A percentile compares a stretch with the other conserved stretches of the same genome.
These are phyloP conservation scores for Microctenopoma stevenorrisi DNA, from an alignment of 2,797 vertebrate genomes.

Conservation along the genomic window DNA sequence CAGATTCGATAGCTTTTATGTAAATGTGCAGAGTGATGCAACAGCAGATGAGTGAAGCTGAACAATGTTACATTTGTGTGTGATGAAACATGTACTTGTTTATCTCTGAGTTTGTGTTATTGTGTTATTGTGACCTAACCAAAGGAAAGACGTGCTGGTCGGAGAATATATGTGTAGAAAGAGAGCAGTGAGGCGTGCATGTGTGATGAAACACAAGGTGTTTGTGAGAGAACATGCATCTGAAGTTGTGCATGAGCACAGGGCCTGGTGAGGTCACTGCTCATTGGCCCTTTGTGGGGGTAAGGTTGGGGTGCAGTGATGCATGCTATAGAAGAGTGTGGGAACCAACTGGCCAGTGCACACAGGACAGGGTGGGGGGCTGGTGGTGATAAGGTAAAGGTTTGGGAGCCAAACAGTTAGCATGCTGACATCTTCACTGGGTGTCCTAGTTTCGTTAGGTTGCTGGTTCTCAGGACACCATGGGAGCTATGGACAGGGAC, in stretches of 20 bases:
- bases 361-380: conserved; percentile 57
- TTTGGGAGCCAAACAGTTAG: conserved; percentile 74
- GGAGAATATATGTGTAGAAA: too few species aligned
- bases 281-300: conserved; percentile 69
- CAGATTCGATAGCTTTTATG: too few species aligned
- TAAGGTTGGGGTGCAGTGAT: conserved; percentile 64
- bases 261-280: conserved; percentile 65
- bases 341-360: conserved; percentile 66
- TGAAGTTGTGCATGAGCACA: conserved; percentile 42
- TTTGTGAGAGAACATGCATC: conserved; percentile 44
- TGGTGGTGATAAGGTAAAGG: conserved; percentile 69
- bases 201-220: conserved; percentile 24
- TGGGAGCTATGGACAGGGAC: conserved; percentile 38
- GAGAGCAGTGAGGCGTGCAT: neutral
- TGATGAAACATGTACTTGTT: conserved; percentile 15
- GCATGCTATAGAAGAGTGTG: conserved; percentile 71
- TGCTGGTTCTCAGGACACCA: conserved; percentile 42
- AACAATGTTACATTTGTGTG: neutral
- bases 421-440: conserved; percentile 73
- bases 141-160: too few species aligned
- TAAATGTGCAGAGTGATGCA: neutral
- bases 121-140: too few species aligned
- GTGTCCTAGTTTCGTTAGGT: conserved; percentile 70
- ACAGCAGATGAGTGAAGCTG: neutral
- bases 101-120: neutral